Percentiles rank a stretch among this genome's conserved stretches.
Evolutionary conservation across 2,888 invertebrate genomes (phyloP).

Genomic region (Criorhina ranunculi): DNA sequence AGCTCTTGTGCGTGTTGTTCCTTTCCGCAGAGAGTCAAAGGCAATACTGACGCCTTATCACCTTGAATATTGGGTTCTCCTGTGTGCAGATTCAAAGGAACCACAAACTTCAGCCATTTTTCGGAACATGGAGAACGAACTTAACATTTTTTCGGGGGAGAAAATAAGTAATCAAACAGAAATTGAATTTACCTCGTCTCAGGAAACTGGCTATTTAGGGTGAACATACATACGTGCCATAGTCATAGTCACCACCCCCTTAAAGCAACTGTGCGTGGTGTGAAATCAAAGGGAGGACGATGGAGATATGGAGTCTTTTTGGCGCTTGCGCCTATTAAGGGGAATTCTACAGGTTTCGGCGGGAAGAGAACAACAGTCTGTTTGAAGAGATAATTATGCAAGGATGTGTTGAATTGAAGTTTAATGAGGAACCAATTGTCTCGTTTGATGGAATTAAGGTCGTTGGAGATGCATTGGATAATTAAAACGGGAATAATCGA

Average conservation of each 20-base stretch:
- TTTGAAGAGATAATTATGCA: neutral
- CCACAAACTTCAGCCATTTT: conserved; percentile 1
- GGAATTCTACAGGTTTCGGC: conserved; percentile 30
- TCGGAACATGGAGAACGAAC: neutral
- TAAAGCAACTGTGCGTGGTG: neutral
- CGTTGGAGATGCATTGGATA: conserved; percentile 22
- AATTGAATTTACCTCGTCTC: conserved; percentile 47
- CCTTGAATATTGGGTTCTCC: conserved; percentile 29
- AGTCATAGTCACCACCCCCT: conserved; percentile 21
- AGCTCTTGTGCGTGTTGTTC: conserved; percentile 22
- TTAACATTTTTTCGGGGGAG: neutral
- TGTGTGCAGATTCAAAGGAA: conserved; percentile 18
- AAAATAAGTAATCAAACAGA: conserved; percentile 52
- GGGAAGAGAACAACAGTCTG: conserved; percentile 35
- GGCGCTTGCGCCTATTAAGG: conserved; percentile 60
- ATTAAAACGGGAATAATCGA: neutral
- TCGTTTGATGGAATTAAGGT: conserved; percentile 30
- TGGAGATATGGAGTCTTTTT: neutral
- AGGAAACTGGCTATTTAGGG: conserved; percentile 55
- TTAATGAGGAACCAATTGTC: too few species aligned
- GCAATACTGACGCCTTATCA: conserved; percentile 36
- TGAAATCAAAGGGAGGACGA: neutral
- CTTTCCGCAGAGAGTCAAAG: conserved; percentile 2
- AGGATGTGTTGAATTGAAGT: neutral
- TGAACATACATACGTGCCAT: conserved; percentile 28